Conservation (phyloP, 2,113 vertebrate genomes). For the Cyphomyrus plagiostoma region DNA sequence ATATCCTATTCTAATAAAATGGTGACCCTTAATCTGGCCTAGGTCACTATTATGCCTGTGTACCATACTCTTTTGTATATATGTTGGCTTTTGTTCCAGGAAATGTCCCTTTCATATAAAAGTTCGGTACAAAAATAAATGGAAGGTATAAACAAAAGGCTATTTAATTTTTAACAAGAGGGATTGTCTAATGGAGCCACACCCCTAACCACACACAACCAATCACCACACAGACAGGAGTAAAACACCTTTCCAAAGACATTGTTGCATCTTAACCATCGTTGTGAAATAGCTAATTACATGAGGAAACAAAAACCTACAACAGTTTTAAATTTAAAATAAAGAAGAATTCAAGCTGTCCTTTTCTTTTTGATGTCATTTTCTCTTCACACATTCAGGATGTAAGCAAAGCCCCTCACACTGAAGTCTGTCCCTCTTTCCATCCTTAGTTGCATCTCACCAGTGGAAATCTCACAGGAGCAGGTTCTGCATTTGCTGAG, state of each 20-base stretch:
- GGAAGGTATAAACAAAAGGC: not conserved
- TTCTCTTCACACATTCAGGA: not conserved
- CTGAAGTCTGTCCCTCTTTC: not conserved
- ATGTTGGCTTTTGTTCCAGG: not conserved
- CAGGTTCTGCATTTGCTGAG: not conserved
- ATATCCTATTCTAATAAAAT: not conserved
- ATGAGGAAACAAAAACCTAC: not conserved
- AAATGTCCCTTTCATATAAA: not conserved
- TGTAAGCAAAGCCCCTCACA: not conserved
- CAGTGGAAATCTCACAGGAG: not conserved
- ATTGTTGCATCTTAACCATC: not conserved
- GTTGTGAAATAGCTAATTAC: not conserved
- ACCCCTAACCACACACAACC: not conserved
- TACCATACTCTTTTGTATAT: not conserved
- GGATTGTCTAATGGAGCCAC: not conserved
- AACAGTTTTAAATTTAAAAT: not conserved
- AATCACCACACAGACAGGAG: not conserved
- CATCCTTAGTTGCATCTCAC: not conserved
- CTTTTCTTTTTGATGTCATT: not conserved
- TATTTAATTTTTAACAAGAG: not conserved
- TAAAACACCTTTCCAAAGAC: not conserved
- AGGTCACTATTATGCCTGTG: not conserved
- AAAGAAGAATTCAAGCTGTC: not conserved
- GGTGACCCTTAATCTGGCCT: not conserved
- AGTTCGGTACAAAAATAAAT: not conserved